phyloP scores from a whole-genome alignment of 2,888 invertebrate genomes.

The Sarcophaga subvicina region DNA sequence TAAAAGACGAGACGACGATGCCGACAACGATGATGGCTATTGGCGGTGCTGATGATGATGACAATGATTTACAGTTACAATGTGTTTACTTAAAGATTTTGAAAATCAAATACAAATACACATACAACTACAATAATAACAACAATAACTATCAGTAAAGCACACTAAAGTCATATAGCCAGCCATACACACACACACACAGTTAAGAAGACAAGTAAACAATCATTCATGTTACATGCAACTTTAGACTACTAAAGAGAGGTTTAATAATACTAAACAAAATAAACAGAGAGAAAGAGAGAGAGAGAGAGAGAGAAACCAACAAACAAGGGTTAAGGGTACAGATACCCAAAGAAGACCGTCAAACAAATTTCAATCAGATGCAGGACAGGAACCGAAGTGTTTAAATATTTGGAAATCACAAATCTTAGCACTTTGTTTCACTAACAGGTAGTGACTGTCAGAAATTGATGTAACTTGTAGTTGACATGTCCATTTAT shows the following conservation, averaged over 20 bases:
- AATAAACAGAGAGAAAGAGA: neutral
- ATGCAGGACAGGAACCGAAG: too few species aligned
- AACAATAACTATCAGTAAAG: constrained; percentile 12
- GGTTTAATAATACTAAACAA: neutral
- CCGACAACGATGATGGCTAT: constrained; percentile 15
- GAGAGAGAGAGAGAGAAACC: neutral
- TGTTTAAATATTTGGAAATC: too few species aligned
- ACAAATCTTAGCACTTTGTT: too few species aligned
- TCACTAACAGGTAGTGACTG: too few species aligned
- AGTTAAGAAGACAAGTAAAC: constrained; percentile 34
- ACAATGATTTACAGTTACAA: constrained; percentile 79
- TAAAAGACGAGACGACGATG: constrained; percentile 16
- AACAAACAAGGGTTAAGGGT: neutral
- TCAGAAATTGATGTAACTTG: too few species aligned
- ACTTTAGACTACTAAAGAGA: constrained; percentile 51
- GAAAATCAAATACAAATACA: constrained; percentile 55
- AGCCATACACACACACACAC: neutral
- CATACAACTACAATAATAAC: constrained; percentile 1
- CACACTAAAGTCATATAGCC: too few species aligned
- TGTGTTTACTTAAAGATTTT: constrained; percentile 72
- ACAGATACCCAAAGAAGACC: too few species aligned
- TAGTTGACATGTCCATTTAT: too few species aligned
- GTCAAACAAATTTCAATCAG: too few species aligned
- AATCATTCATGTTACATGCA: constrained; percentile 52
- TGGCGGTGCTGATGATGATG: constrained; percentile 70